Conservation (phyloP, 2,888 invertebrate species). For the Cheilosia variabilis region DNA sequence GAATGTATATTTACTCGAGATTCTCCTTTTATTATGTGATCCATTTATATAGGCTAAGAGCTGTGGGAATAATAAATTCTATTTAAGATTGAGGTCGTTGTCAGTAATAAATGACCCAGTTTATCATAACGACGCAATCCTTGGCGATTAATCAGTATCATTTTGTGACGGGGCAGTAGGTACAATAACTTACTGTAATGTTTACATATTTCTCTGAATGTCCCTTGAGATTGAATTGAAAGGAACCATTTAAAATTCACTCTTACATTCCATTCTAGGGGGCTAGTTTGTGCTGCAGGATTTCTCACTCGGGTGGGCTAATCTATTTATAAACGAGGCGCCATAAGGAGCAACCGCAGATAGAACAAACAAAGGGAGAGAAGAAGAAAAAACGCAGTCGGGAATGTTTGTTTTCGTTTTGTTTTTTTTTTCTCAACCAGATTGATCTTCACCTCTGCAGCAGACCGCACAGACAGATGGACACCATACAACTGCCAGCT, state of each 20-base stretch:
- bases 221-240: too few relatives aligned
- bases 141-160: not conserved
- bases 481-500: slow-evolving; percentile 15
- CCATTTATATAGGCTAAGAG: slow-evolving; percentile 40
- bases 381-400: not conserved
- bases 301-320: too few relatives aligned
- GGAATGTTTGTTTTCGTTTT: not conserved
- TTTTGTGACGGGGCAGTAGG: not conserved
- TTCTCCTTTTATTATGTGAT: slow-evolving; percentile 45
- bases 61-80: slow-evolving; percentile 58
- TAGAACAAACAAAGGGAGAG: not conserved
- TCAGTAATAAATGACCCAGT: slow-evolving; percentile 49
- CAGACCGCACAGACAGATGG: slow-evolving; percentile 14
- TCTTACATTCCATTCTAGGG: too few relatives aligned
- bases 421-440: slow-evolving; percentile 2
- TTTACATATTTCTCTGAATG: not conserved
- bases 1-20: slow-evolving; percentile 44
- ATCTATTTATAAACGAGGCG: too few relatives aligned
- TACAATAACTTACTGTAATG: not conserved
- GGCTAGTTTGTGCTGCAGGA: too few relatives aligned
- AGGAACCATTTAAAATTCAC: too few relatives aligned
- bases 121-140: not conserved
- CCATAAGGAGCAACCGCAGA: not conserved
- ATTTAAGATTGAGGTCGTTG: slow-evolving; percentile 50
- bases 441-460: slow-evolving; percentile 28